Base-by-base conservation (phyloP, 1,140 invertebrate genomes). In the Vollenhovia emeryi region DNA sequence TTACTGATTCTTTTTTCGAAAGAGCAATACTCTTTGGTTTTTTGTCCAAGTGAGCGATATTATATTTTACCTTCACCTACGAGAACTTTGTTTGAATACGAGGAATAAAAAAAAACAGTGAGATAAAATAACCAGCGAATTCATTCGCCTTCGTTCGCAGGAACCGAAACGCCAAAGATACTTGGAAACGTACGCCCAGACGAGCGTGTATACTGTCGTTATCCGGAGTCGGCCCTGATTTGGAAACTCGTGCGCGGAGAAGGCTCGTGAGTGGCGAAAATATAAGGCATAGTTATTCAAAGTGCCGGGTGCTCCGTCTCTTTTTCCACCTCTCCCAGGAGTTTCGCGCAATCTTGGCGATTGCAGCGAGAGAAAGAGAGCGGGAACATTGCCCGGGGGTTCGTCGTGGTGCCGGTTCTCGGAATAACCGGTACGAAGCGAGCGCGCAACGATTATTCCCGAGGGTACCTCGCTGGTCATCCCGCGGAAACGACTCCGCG, bases 371-470 rank as follows among this genome's bases (percentile, higher is more conserved):
- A 33, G 40, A 40, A 3, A 64, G 27, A 36, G 33, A 43, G n/a
- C 8, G 24, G 43, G 24, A 71, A 55, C 24, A n/a, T 55, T 64
- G 78, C 27, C 30, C 13, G 62, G 69, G 21, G 11, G 13, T 55
- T 69, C 9, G 15, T 73, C 13, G 8, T 3, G 24, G n/a, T 59
- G 55, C 18, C 13, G 40, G 18, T 80, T 71, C 48, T 43, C 7
- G 78, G n/a, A 57, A 45, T 57, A 73, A 45, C 27, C 1, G 36
- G 1, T 30, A 15, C 11, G 66, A 30, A 69, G 36, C 40, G n/a
- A 80, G 18, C n/a, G n/a, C 2, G n/a, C 11, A 50, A 45, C 11
- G 21, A 73, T 82, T 73, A 82, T 73, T 71, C 6, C 66, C 24
- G 18, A 36, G 45, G 50, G 40, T 36, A 82, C 13, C 6, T 57